Conservation (phyloP, 1,140 invertebrate species). For the Bradysia coprophila region DNA sequence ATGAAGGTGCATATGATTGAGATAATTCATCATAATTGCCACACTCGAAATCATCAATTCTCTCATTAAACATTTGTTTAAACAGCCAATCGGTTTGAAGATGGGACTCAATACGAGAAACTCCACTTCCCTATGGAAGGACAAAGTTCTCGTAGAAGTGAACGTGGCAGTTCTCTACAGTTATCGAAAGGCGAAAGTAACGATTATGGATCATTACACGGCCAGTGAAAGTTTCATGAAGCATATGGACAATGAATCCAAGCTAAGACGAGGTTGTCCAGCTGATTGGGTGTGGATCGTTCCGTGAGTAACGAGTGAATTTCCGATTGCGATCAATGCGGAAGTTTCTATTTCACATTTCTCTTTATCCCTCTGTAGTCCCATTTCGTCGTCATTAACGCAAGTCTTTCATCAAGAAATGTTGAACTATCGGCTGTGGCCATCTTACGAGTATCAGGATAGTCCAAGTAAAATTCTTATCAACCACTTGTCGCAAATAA, state of each 20-base stretch:
- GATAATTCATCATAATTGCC: slow-evolving; percentile 30
- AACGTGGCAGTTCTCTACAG: slow-evolving; percentile 85
- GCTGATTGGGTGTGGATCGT: slow-evolving; percentile 96
- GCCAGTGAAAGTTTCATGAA: slow-evolving; percentile 92
- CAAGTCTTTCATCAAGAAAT: slow-evolving; percentile 95
- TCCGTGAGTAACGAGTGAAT: too few species aligned
- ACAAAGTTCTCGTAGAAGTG: slow-evolving; percentile 74
- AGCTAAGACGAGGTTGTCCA: slow-evolving; percentile 72
- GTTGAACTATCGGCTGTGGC: slow-evolving; percentile 76
- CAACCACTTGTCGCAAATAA: slow-evolving; percentile 78
- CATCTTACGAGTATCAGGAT: slow-evolving; percentile 80
- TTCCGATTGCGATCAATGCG: too few species aligned
- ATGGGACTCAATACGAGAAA: slow-evolving; percentile 80
- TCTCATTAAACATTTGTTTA: too few species aligned
- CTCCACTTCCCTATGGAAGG: slow-evolving; percentile 77
- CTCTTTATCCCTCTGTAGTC: too few species aligned
- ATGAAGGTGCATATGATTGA: slow-evolving; percentile 76
- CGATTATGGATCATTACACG: slow-evolving; percentile 90
- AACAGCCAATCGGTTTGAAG: slow-evolving; percentile 58
- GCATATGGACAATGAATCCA: slow-evolving; percentile 80
- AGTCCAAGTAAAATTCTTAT: slow-evolving; percentile 59
- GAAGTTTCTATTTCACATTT: too few species aligned
- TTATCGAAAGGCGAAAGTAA: slow-evolving; percentile 77
- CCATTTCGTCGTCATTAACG: slow-evolving; percentile 72
- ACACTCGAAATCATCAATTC: not conserved